These are phyloP conservation scores for Seira ritae DNA, from an alignment of 2,888 invertebrate genomes.

Conservation along the genomic window DNA sequence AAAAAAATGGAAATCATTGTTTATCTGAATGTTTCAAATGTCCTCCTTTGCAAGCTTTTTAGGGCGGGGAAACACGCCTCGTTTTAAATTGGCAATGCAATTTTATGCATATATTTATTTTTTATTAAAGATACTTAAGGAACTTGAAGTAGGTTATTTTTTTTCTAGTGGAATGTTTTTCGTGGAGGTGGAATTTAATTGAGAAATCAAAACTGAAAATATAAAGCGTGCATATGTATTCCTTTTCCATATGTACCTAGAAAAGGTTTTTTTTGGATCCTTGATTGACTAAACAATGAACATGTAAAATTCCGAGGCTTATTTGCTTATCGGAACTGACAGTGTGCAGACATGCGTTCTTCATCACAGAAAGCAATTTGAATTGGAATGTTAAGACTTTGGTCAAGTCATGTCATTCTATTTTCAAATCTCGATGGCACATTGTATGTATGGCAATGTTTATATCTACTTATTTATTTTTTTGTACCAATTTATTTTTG, in stretches of 20 bases:
- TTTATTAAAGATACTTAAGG: neutral
- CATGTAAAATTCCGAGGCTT: constrained; percentile 49
- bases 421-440: constrained; percentile 15
- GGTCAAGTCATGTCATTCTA: constrained; percentile 15
- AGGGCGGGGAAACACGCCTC: constrained; percentile 3
- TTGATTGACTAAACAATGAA: constrained; percentile 68
- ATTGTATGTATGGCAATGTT: too few relatives aligned
- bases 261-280: constrained; percentile 13
- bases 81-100: neutral
- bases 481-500: too few relatives aligned
- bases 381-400: neutral
- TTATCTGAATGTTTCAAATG: neutral
- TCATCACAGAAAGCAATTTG: neutral
- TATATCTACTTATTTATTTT: too few relatives aligned
- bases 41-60: neutral
- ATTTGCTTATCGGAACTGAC: constrained; percentile 59
- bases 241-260: neutral
- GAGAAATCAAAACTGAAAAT: constrained; percentile 47
- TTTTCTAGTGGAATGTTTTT: neutral
- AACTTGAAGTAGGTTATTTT: neutral
- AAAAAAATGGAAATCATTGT: constrained; percentile 9
- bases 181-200: constrained; percentile 62
- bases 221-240: constrained; percentile 7
- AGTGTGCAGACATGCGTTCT: constrained; percentile 21
- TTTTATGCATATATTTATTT: too few relatives aligned